Percentiles rank a stretch among this genome's conserved stretches.
These are phyloP conservation scores for Frankliniella fusca DNA, from an alignment of 2,888 invertebrate species.

Conservation along the genomic window DNA sequence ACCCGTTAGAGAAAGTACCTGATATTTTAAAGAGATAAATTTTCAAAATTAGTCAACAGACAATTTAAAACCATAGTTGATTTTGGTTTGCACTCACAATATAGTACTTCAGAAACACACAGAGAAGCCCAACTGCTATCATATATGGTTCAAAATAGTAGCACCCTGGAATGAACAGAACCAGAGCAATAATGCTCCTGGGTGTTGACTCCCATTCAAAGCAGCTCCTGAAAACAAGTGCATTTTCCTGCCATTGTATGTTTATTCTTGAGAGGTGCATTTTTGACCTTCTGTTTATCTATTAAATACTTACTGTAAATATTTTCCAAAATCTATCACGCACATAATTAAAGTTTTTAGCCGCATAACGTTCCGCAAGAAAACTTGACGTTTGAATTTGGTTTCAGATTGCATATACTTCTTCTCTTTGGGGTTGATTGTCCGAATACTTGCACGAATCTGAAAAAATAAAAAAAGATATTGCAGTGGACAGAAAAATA, in stretches of 20 bases:
- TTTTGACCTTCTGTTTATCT: not conserved
- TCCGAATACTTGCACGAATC: conserved; percentile 84
- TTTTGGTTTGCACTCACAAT: conserved; percentile 50
- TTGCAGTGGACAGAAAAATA: not conserved
- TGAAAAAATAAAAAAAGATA: conserved; percentile 43
- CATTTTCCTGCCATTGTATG: conserved; percentile 29
- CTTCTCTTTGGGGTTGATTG: conserved; percentile 90
- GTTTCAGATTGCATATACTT: conserved; percentile 93
- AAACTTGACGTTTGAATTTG: conserved; percentile 92
- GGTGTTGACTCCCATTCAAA: conserved; percentile 95
- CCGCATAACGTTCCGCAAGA: conserved; percentile 88
- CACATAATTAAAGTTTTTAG: conserved; percentile 84
- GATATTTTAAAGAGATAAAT: conserved; percentile 33
- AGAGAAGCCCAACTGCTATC: conserved; percentile 75
- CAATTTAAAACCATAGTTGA: too few species aligned
- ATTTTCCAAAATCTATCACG: conserved; percentile 83
- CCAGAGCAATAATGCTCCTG: conserved; percentile 75
- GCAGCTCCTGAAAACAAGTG: conserved; percentile 67
- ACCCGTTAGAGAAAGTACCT: conserved; percentile 50
- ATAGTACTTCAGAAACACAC: conserved; percentile 73
- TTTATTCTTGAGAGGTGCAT: not conserved
- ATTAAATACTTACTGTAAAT: conserved; percentile 71
- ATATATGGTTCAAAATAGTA: conserved; percentile 96
- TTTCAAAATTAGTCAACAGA: too few species aligned
- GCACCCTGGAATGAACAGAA: conserved; percentile 80